phyloP scores from a whole-genome alignment of 2,113 vertebrate species.

The Thinocorus orbignyianus region DNA sequence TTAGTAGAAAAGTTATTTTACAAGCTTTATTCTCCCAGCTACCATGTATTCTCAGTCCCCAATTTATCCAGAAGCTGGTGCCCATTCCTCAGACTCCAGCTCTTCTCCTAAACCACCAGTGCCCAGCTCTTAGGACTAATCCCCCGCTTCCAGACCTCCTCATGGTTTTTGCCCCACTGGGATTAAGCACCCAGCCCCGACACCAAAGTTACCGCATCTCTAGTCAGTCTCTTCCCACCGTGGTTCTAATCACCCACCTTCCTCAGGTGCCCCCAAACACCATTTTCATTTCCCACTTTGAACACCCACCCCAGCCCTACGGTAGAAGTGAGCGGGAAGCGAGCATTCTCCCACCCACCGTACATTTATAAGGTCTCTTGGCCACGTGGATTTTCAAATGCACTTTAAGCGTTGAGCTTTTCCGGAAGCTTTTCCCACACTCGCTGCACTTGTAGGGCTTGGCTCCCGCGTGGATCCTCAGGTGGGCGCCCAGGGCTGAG shows the following conservation, averaged over 20 bases:
- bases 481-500: slow-evolving; percentile 67
- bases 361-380: slow-evolving; percentile 82
- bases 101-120: background rate
- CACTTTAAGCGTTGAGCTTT: slow-evolving; percentile 60
- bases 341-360: slow-evolving; percentile 49
- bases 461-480: slow-evolving; percentile 61
- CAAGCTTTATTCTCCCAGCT: background rate
- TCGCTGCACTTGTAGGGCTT: slow-evolving; percentile 48
- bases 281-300: background rate
- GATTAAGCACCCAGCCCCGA: background rate
- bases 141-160: background rate
- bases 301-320: background rate
- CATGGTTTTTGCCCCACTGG: background rate
- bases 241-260: background rate
- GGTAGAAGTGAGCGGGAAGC: slow-evolving; percentile 32
- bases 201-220: rapidly evolving
- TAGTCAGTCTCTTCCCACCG: background rate
- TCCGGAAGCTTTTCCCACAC: slow-evolving; percentile 66
- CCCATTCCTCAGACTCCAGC: background rate
- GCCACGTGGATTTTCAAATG: slow-evolving; percentile 83
- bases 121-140: rapidly evolving
- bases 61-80: background rate
- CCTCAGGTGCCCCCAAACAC: background rate
- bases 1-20: background rate
- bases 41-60: background rate